Base-by-base conservation (phyloP, 2,113 vertebrate genomes). In the Amazona vittata region DNA sequence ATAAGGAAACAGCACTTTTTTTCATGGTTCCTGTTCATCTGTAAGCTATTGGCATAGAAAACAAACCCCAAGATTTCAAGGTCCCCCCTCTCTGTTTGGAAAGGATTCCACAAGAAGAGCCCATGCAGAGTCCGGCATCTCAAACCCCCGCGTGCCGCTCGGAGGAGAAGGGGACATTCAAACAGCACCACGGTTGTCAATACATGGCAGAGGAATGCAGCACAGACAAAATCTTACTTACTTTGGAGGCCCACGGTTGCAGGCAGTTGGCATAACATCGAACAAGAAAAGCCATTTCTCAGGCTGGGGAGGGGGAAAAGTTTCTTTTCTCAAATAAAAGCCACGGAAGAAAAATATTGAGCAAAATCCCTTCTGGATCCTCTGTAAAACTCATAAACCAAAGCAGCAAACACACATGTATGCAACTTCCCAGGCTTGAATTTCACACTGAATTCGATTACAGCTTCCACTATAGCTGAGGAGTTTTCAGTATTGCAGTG, bases 211-310 rank as follows among this genome's bases (percentile, higher is more conserved):
- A 90, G 86, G 94, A 95, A 95, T 25, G 41, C 92, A 95, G 87
- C 43, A 97, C 92, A 93, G 83, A 93, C 60, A 96, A 91, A 95
- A 92, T 97, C 97, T 98, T 93, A 99, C 99, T 99, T 99, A 99
- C 99, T 99, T 99, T 99, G 97, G 99, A 99, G 97, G 99, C 99
- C 99, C 99, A 99, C 31, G 99, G 99, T 91, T 99, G 99, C 98
- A 99, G 98, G 98, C 99, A 99, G 98, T 99, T 99, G 99, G 99
- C 99, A 74, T 99, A 99, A 98, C 99, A 99, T 97, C 99, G 99
- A 97, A 99, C 99, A 93, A 99, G 99, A 98, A 99, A 99, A 99
- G 99, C 99, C 99, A 99, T 99, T 98, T 99, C 98, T 98, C 94
- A 90, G 89, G 90, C 96, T 98, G 96, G 95, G 29, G 33, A n/a